Evolutionary conservation across 2,113 vertebrate species (phyloP).

Genomic region (Protobothrops flavoviridis): DNA sequence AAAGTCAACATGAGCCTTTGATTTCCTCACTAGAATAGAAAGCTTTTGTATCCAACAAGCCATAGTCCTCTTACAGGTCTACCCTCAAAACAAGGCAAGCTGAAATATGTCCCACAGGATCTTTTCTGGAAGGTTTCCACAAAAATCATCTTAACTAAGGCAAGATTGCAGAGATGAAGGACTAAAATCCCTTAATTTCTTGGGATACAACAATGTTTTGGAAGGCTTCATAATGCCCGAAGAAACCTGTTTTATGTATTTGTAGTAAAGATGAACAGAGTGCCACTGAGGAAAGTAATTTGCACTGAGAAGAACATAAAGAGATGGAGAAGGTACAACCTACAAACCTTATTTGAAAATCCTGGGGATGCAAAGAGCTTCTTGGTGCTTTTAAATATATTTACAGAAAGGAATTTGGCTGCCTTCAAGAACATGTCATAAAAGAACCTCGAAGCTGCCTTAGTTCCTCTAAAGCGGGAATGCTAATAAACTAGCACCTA

Average conservation of each 20-base stretch:
- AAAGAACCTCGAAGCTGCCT: conserved; percentile 43
- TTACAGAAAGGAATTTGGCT: conserved; percentile 44
- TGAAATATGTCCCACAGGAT: neutral
- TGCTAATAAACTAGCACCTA: conserved; percentile 51
- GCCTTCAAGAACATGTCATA: conserved; percentile 56
- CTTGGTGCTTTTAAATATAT: conserved; percentile 51
- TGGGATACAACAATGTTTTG: accelerated
- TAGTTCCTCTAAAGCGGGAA: conserved; percentile 56
- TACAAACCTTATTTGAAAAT: conserved; percentile 63
- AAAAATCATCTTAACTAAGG: neutral
- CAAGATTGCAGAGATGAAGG: neutral
- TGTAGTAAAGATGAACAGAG: conserved; percentile 40
- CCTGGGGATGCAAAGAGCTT: conserved; percentile 32
- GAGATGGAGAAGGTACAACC: conserved; percentile 34
- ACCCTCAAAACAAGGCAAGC: neutral
- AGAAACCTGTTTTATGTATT: conserved; percentile 48
- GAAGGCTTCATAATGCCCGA: conserved; percentile 51
- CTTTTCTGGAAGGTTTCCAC: neutral
- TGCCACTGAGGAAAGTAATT: conserved; percentile 40
- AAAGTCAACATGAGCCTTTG: neutral
- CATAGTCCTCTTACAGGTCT: neutral
- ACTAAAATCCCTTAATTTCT: accelerated
- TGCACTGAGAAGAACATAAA: neutral
- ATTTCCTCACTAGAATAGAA: neutral
- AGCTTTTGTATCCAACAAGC: neutral